Conservation (phyloP, 1,140 invertebrate genomes). For the Andrena cerasifolii region DNA sequence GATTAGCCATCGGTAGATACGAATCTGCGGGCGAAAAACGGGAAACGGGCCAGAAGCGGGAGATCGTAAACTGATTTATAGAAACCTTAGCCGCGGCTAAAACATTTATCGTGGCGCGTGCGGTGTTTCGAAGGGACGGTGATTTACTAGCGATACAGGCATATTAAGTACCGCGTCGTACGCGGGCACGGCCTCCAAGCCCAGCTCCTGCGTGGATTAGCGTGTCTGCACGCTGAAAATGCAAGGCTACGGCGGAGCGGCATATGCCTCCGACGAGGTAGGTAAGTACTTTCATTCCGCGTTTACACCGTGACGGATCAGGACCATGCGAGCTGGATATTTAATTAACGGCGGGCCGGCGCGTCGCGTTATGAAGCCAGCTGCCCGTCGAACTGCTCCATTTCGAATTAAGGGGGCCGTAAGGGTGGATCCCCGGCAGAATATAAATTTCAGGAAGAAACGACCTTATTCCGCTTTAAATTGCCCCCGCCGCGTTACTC, state of each 20-base stretch:
- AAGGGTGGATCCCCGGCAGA: constrained; percentile 5
- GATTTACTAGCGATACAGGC: constrained; percentile 11
- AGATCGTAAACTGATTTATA: constrained; percentile 15
- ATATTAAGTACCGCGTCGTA: constrained; percentile 27
- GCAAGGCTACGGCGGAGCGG: constrained; percentile 7
- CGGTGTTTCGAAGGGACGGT: constrained; percentile 1
- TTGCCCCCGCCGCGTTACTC: constrained; percentile 3
- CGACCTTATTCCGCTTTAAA: neutral
- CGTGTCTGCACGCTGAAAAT: constrained; percentile 16
- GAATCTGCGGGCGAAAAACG: neutral
- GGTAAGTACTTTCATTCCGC: constrained; percentile 53
- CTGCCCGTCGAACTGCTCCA: constrained; percentile 33
- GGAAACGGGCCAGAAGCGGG: neutral
- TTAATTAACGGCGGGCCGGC: constrained; percentile 69
- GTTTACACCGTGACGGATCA: constrained; percentile 57
- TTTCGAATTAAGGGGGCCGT: constrained; percentile 36
- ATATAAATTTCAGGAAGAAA: neutral
- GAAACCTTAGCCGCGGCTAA: neutral
- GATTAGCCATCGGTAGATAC: too few species aligned
- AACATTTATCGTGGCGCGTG: constrained; percentile 37
- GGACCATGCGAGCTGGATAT: constrained; percentile 66
- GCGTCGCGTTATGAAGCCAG: constrained; percentile 58
- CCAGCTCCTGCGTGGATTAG: constrained; percentile 7
- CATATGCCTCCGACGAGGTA: constrained; percentile 27
- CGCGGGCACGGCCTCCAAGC: neutral